Conservation (phyloP, 2,113 vertebrate genomes). For the Trachemys scripta region DNA sequence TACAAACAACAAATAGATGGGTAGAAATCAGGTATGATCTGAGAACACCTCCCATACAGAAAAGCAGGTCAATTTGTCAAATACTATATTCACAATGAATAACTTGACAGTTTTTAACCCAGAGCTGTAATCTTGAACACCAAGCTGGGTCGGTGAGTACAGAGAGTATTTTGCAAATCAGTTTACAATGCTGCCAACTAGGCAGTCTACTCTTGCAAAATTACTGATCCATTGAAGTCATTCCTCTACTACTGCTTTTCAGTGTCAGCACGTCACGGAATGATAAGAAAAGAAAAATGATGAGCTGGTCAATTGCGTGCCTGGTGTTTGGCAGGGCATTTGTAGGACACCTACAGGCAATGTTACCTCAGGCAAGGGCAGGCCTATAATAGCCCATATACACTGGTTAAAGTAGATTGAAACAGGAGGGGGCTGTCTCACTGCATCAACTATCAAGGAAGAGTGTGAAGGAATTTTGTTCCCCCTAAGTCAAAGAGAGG, state of each 20-base stretch:
- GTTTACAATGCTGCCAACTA: neutral
- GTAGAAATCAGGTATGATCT: slow-evolving; percentile 33
- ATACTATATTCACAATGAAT: neutral
- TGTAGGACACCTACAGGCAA: neutral
- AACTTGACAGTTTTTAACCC: neutral
- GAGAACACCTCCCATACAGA: slow-evolving; percentile 4
- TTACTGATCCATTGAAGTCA: neutral
- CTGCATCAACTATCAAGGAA: neutral
- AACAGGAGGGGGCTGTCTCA: neutral
- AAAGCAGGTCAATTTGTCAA: slow-evolving; percentile 21
- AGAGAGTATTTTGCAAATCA: neutral
- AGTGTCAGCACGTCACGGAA: neutral
- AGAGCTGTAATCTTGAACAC: neutral
- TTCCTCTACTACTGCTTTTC: neutral
- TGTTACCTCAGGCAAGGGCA: neutral
- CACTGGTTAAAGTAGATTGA: rapidly evolving
- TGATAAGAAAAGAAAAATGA: neutral
- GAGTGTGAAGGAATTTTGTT: neutral
- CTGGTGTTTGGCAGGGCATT: neutral
- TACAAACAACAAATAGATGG: neutral
- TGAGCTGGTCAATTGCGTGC: neutral
- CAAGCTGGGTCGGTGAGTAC: neutral
- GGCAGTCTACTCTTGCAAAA: neutral
- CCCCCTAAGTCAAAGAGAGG: neutral
- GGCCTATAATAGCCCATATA: neutral